phyloP scores from a whole-genome alignment of 37 sponge, comb jelly and placozoan genomes.

The Halichondria panicea region DNA sequence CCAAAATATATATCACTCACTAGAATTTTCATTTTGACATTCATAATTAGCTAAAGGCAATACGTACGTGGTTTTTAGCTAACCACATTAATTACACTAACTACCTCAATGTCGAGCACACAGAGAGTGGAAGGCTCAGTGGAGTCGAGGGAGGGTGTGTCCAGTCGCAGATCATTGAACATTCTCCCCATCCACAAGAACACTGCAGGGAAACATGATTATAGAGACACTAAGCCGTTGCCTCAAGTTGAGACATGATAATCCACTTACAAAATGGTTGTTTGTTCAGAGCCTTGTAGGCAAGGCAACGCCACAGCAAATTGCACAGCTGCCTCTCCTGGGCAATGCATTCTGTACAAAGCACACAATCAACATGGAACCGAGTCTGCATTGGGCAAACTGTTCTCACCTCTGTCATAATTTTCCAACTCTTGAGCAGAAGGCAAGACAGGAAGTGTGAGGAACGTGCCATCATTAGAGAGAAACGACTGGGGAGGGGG shows the following conservation, averaged over 20 bases:
- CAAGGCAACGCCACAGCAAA: conserved; percentile 54
- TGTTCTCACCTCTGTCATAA: no score
- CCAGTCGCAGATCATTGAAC: conserved; percentile 33
- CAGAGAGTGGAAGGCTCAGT: conserved; percentile 45
- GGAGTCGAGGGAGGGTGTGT: conserved; percentile 7
- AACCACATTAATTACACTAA: not conserved
- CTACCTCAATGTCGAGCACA: conserved; percentile 61
- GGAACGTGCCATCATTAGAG: no score
- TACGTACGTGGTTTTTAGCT: no score
- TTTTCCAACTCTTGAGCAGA: no score
- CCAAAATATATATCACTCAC: no score
- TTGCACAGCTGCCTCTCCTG: not conserved
- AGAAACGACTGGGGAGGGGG: no score
- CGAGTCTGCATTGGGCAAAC: no score
- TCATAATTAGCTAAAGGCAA: no score
- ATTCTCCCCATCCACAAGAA: conserved; percentile 42
- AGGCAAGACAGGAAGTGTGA: no score
- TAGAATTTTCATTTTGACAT: no score
- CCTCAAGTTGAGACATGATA: conserved; percentile 1
- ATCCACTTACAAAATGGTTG: conserved; percentile 34
- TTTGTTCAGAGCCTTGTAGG: conserved; percentile 18
- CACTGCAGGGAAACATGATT: conserved; percentile 14
- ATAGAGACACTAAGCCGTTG: no score
- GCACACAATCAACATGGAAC: no score
- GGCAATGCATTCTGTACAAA: not conserved